Percentiles rank a stretch among this genome's conserved stretches.
Conservation (phyloP, 2,888 invertebrate genomes). For the Loripinus fragilis region DNA sequence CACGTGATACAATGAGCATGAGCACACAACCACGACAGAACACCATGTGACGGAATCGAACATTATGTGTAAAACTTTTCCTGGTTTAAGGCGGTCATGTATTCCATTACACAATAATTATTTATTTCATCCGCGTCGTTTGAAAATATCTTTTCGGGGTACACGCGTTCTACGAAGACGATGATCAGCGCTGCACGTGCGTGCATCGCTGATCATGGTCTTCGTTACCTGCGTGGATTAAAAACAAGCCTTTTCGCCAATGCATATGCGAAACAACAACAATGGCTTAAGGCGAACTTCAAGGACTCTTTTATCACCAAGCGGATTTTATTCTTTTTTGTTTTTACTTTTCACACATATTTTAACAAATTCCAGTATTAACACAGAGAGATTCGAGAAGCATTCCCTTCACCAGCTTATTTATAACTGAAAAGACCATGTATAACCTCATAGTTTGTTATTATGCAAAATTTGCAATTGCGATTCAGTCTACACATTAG, state of each 20-base stretch:
- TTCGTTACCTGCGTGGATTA: too few species aligned
- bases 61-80: slow-evolving; percentile 4
- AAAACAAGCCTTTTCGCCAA: too few species aligned
- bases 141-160: too few species aligned
- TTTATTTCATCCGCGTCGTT: too few species aligned
- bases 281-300: too few species aligned
- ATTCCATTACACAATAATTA: slow-evolving; percentile 3
- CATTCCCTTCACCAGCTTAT: slow-evolving; percentile 28
- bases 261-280: too few species aligned
- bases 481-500: slow-evolving; percentile 64
- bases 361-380: background rate
- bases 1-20: slow-evolving; percentile 5
- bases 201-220: too few species aligned
- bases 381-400: background rate
- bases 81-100: background rate
- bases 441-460: slow-evolving; percentile 59
- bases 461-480: slow-evolving; percentile 65
- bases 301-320: too few species aligned
- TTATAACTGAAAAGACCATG: slow-evolving; percentile 57
- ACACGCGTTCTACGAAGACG: too few species aligned
- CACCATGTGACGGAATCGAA: background rate
- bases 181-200: too few species aligned
- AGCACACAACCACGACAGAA: background rate
- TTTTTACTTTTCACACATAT: background rate
- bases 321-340: slow-evolving; percentile 9